Percentiles rank a stretch among this genome's conserved stretches.
These are phyloP conservation scores for Papilio xuthus DNA, from an alignment of 1,140 invertebrate genomes.

Conservation along the genomic window DNA sequence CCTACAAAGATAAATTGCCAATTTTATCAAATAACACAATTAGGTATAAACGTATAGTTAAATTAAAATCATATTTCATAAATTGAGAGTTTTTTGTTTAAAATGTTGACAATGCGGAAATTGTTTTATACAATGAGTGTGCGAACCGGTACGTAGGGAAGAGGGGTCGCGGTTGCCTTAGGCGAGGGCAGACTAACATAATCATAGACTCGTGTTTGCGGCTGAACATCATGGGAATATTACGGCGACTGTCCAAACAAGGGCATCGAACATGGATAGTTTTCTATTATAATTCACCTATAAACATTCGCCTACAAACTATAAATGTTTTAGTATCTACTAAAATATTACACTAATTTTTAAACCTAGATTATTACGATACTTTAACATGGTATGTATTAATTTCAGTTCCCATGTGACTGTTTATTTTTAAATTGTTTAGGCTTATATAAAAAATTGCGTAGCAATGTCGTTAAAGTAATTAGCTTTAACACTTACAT, in stretches of 20 bases:
- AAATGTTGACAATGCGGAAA: constrained; percentile 31
- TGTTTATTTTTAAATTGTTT: not conserved
- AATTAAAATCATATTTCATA: constrained; percentile 5
- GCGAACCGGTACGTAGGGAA: not conserved
- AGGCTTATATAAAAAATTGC: not conserved
- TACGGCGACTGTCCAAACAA: constrained; percentile 36
- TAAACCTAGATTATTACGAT: too few species aligned
- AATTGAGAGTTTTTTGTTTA: constrained; percentile 20
- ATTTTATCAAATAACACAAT: too few species aligned
- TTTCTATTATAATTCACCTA: not conserved
- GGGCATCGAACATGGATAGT: constrained; percentile 33
- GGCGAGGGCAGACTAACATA: constrained; percentile 33
- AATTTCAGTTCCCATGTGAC: not conserved
- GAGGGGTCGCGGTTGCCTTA: constrained; percentile 17
- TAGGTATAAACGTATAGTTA: not conserved
- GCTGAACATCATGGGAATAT: constrained; percentile 38
- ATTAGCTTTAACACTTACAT: not conserved
- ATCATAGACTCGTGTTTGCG: constrained; percentile 34
- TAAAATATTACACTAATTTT: not conserved
- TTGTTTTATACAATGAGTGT: constrained; percentile 28
- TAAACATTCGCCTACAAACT: not conserved
- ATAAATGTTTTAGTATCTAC: not conserved
- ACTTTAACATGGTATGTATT: too few species aligned
- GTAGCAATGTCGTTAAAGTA: not conserved
- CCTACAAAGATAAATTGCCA: too few species aligned